Base-by-base conservation (phyloP, 2,888 invertebrate species). In the Apodemia mormo region DNA sequence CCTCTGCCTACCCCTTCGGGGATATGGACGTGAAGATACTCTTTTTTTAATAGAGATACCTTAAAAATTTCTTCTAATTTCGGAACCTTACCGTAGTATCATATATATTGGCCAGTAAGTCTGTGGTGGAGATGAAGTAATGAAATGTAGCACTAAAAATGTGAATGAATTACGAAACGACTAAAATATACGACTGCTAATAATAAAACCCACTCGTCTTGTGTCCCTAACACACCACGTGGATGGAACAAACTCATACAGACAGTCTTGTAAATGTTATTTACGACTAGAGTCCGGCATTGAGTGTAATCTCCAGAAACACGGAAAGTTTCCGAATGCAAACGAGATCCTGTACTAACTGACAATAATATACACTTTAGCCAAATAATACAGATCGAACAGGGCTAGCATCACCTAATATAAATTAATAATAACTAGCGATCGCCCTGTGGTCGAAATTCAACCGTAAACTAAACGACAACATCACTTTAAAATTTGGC, bases 321-420 rank as follows among this genome's bases (percentile, higher is more conserved):
- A 61, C 61, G 61, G 61, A 33, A 61, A 61, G 12, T 61, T 61
- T 33, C 61, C 33, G 14, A 61, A 61, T 33, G 33, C 5, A 33
- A 61, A 30, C 61, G 33, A 61, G 61, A 30, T 30, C 61, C 22
- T 22, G 22, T 22, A 22, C 12, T 33, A 30, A 61, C 61, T 61
- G 61, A 61, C 61, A 61, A 61, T 33, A 61, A 61, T 33, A 61
- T 61, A 33, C 30, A 6, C 56, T 9, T 29, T 29, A 52, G 56
- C 14, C 29, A 56, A 56, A 56, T 56, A 9, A 56, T 56, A 5
- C 14, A 14, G 14, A 33, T 14, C 2, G 9, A n/a, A 12, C 52
- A 52, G 52, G 52, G 52, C 52, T 52, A 52, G 5, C 52, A 12
- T 6, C 52, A n/a, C n/a, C n/a, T 2, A 14, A n/a, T n/a, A n/a